These are phyloP conservation scores for Scaptomyza reducta DNA, from an alignment of 2,888 invertebrate species.

Conservation along the genomic window DNA sequence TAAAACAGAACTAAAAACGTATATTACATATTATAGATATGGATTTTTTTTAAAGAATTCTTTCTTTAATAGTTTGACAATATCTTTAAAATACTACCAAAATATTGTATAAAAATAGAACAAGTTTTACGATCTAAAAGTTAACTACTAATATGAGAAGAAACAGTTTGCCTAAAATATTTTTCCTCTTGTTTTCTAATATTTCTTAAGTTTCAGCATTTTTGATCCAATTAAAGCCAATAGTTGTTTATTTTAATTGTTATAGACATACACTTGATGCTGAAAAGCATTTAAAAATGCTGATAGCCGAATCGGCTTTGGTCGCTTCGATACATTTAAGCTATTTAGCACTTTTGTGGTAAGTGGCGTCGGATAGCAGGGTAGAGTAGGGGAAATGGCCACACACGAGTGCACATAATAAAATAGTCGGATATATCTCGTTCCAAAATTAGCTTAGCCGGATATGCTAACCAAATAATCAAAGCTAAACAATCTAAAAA, in stretches of 20 bases:
- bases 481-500: slow-evolving; percentile 33
- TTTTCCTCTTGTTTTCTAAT: neutral
- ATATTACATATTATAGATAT: no score
- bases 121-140: no score
- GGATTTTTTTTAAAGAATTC: no score
- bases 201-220: neutral
- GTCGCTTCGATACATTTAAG: slow-evolving; percentile 38
- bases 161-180: no score
- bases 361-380: neutral
- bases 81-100: no score
- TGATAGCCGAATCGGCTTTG: slow-evolving; percentile 50
- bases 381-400: neutral
- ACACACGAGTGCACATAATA: slow-evolving; percentile 19
- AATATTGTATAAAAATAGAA: no score
- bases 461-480: slow-evolving; percentile 45
- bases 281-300: slow-evolving; percentile 5
- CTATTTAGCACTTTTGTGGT: slow-evolving; percentile 61
- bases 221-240: slow-evolving; percentile 30
- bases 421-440: slow-evolving; percentile 13
- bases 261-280: neutral
- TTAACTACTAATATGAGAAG: no score
- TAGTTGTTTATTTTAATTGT: slow-evolving; percentile 5
- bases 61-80: no score
- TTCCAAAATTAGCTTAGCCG: slow-evolving; percentile 17
- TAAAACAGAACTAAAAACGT: no score